These are phyloP conservation scores for Rhynchopsitta pachyrhyncha DNA, from an alignment of 2,113 vertebrate species.

Conservation along the genomic window DNA sequence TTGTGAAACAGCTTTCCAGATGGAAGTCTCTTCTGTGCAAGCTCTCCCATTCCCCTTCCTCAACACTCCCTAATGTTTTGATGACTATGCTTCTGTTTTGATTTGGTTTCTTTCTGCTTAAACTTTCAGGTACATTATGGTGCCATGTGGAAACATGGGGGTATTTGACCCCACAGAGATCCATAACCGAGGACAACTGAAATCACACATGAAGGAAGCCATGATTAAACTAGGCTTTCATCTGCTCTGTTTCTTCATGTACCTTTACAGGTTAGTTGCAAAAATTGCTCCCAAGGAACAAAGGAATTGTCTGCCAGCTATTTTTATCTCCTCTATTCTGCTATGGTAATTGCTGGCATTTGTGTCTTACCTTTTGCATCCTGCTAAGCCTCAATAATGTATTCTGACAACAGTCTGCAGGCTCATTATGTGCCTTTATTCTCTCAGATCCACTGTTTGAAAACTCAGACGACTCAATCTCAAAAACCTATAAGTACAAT, in stretches of 20 bases:
- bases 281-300: not conserved
- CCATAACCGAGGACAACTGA: slow-evolving; percentile 95
- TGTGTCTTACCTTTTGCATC: not conserved
- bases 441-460: not conserved
- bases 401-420: not conserved
- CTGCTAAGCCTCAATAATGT: not conserved
- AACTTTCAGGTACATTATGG: slow-evolving; percentile 85
- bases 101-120: not conserved
- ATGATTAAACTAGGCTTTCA: slow-evolving; percentile 99
- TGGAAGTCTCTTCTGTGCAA: not conserved
- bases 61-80: not conserved
- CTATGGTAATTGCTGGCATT: not conserved
- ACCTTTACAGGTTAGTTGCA: slow-evolving; percentile 92
- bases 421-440: not conserved
- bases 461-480: not conserved
- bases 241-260: slow-evolving; percentile 98
- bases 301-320: not conserved
- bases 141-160: slow-evolving; percentile 97
- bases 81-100: not conserved
- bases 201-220: slow-evolving; percentile 98
- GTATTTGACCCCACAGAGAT: slow-evolving; percentile 99
- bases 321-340: not conserved
- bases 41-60: not conserved
- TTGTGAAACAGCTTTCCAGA: not conserved
- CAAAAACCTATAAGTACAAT: not conserved